A percentile compares a stretch with the other conserved stretches of the same genome.
These are phyloP conservation scores for Trachops cirrhosus DNA, from an alignment of 2,797 vertebrate species.

Conservation along the genomic window DNA sequence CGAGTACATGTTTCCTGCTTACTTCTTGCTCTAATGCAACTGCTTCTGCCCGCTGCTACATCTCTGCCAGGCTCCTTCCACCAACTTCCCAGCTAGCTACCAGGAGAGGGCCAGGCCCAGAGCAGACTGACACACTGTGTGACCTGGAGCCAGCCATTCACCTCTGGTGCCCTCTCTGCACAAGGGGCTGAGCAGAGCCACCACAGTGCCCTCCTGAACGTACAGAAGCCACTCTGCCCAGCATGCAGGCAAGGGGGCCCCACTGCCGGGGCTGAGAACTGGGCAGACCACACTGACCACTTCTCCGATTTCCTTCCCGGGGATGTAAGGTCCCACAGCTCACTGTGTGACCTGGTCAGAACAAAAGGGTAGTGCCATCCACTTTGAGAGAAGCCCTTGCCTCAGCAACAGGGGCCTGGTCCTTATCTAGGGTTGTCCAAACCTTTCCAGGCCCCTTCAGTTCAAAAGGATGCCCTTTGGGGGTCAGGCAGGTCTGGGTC, in stretches of 20 bases:
- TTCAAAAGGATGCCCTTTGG: background rate
- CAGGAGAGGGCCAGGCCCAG: background rate
- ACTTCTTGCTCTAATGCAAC: background rate
- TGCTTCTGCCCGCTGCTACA: background rate
- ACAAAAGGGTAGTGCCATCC: background rate
- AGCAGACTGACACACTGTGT: background rate
- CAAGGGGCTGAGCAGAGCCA: background rate
- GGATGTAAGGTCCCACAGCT: background rate
- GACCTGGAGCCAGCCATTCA: background rate
- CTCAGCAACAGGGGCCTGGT: background rate
- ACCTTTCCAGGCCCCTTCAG: background rate
- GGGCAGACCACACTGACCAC: background rate
- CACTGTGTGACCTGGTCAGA: background rate
- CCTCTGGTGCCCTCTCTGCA: background rate
- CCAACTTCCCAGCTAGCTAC: background rate
- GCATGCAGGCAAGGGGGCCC: background rate
- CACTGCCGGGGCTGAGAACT: background rate
- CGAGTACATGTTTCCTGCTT: background rate
- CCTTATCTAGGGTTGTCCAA: background rate
- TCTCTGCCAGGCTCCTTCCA: background rate
- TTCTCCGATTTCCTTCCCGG: slow-evolving; percentile 5
- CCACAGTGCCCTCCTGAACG: background rate
- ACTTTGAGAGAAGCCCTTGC: background rate
- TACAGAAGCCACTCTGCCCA: background rate
- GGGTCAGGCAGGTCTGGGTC: background rate